Conservation (phyloP, 2,797 vertebrate genomes). For the Enteromius unitaeniatus region DNA sequence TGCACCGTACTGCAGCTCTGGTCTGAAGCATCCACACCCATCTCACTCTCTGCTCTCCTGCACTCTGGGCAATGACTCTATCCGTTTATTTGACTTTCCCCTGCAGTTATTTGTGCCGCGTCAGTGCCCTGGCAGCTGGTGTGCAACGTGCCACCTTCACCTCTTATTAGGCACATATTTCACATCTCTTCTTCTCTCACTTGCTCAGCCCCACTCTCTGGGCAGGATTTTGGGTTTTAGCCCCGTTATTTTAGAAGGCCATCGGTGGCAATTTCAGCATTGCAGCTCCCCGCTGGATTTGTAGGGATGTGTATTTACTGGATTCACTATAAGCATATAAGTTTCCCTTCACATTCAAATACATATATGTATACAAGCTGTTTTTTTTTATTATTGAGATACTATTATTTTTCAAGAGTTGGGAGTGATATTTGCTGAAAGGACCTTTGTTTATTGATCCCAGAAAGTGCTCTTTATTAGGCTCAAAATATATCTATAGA, state of each 20-base stretch:
- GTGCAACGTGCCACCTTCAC: constrained; percentile 58
- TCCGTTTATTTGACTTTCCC: constrained; percentile 55
- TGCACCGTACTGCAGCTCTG: constrained; percentile 35
- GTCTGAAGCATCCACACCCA: constrained; percentile 37
- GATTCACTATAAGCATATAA: not conserved
- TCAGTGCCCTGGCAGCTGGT: constrained; percentile 55
- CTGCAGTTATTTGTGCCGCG: constrained; percentile 60
- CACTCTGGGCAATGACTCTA: constrained; percentile 43
- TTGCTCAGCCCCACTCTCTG: constrained; percentile 1
- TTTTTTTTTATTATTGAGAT: no score
- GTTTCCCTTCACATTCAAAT: no score
- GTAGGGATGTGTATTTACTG: not conserved
- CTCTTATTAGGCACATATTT: constrained; percentile 59
- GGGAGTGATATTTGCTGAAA: no score
- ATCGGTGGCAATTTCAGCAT: not conserved
- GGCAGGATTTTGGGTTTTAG: constrained; percentile 21
- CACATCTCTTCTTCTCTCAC: constrained; percentile 40
- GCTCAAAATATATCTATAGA: no score
- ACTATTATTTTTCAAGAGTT: no score
- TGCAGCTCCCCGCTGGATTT: not conserved
- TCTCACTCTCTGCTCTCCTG: constrained; percentile 40
- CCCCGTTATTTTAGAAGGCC: not conserved
- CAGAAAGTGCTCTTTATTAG: no score
- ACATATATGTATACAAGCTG: no score
- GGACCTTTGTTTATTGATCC: no score